Evolutionary conservation across 2,113 vertebrate genomes (phyloP).

Genomic region (Propithecus coquereli): DNA sequence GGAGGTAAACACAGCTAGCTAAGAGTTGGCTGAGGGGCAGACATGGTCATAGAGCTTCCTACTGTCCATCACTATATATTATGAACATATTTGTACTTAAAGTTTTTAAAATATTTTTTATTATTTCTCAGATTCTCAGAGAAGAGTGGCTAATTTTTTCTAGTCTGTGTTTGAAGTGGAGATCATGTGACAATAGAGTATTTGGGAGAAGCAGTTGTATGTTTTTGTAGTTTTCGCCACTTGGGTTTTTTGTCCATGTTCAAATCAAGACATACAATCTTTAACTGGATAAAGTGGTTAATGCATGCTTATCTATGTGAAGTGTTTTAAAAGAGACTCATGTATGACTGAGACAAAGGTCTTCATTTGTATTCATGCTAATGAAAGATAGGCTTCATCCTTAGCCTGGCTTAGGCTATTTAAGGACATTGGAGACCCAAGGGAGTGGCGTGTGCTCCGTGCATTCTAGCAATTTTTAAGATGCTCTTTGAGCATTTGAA

Average conservation of each 20-base stretch:
- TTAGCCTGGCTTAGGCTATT: neutral
- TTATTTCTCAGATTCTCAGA: neutral
- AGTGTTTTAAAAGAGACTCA: neutral
- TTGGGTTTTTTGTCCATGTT: neutral
- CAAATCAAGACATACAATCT: neutral
- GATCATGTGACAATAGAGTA: neutral
- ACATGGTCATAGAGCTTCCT: neutral
- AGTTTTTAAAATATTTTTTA: neutral
- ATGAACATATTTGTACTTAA: neutral
- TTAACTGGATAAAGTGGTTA: neutral
- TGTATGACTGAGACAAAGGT: neutral
- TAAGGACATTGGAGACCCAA: neutral
- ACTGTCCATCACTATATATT: neutral
- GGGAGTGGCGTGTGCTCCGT: neutral
- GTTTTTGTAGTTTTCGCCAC: neutral
- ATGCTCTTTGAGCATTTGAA: neutral
- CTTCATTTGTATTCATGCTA: neutral
- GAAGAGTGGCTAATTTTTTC: neutral
- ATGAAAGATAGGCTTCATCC: neutral
- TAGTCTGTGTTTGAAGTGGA: neutral
- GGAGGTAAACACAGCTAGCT: neutral
- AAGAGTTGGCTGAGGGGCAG: neutral
- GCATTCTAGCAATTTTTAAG: neutral
- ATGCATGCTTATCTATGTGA: neutral
- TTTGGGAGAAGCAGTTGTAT: neutral